These are phyloP conservation scores for Ailurus styani DNA, from an alignment of 2,113 vertebrate genomes.

Conservation along the genomic window DNA sequence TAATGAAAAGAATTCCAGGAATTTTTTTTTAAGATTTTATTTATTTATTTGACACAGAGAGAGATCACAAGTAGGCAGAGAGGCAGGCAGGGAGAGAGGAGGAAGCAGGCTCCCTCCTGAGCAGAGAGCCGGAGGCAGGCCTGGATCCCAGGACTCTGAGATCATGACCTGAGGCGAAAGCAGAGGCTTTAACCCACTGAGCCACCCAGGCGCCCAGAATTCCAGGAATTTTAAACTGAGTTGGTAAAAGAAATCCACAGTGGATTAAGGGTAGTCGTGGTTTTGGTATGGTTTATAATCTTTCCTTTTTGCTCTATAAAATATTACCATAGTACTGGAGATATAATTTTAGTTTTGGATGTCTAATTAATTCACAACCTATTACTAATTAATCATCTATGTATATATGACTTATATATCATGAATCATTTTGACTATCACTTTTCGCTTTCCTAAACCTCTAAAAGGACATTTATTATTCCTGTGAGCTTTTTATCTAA, in stretches of 20 bases:
- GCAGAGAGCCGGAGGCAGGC: too few relatives aligned
- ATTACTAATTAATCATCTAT: background rate
- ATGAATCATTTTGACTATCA: background rate
- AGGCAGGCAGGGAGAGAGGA: too few relatives aligned
- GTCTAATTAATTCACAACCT: background rate
- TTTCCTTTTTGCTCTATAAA: background rate
- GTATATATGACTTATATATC: background rate
- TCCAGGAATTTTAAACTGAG: background rate
- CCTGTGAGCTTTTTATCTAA: background rate
- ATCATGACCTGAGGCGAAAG: too few relatives aligned
- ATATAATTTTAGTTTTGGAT: background rate
- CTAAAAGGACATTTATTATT: background rate
- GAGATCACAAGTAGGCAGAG: too few relatives aligned
- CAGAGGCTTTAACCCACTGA: too few relatives aligned
- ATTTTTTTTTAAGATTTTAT: too few relatives aligned
- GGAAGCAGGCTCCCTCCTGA: too few relatives aligned
- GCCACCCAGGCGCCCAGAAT: too few relatives aligned
- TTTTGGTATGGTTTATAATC: background rate
- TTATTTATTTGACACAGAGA: too few relatives aligned
- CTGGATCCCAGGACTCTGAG: too few relatives aligned
- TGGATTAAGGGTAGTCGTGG: background rate
- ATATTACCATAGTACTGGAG: background rate
- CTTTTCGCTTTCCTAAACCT: background rate
- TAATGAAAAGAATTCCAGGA: background rate
- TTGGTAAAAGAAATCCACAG: background rate